A percentile compares a stretch with the other conserved stretches of the same genome.
phyloP scores from a whole-genome alignment of 2,888 invertebrate species.

The Chromoteleia sp. region DNA sequence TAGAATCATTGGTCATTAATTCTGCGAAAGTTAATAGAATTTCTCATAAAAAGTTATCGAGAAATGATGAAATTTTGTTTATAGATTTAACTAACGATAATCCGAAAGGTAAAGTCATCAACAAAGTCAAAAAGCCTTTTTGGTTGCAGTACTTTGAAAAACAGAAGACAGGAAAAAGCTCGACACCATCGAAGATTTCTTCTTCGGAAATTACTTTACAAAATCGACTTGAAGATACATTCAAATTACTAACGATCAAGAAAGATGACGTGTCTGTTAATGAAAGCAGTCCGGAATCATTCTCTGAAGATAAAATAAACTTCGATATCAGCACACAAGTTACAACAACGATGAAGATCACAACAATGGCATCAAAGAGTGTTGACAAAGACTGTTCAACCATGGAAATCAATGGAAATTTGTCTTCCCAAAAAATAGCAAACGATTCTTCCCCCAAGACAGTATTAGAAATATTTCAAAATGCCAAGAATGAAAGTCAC shows the following conservation, averaged over 20 bases:
- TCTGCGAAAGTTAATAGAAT: conserved; percentile 4
- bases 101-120: conserved; percentile 35
- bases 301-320: conserved; percentile 63
- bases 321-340: conserved; percentile 23
- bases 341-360: conserved; percentile 12
- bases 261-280: not conserved
- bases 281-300: conserved; percentile 7
- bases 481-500: conserved; percentile 49
- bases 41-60: conserved; percentile 34
- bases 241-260: conserved; percentile 10
- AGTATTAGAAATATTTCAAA: conserved; percentile 48
- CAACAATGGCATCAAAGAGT: not conserved
- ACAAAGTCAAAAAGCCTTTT: conserved; percentile 7
- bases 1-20: not conserved
- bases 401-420: conserved; percentile 32
- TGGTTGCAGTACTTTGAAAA: conserved; percentile 47
- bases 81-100: conserved; percentile 57
- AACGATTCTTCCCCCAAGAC: conserved; percentile 37
- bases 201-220: not conserved
- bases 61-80: conserved; percentile 45
- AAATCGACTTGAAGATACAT: conserved; percentile 26
- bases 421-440: conserved; percentile 30
- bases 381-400: not conserved
- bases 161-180: not conserved
- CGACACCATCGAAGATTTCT: conserved; percentile 11